Conservation (phyloP, 2,888 invertebrate genomes). For the Drosophila recens region DNA sequence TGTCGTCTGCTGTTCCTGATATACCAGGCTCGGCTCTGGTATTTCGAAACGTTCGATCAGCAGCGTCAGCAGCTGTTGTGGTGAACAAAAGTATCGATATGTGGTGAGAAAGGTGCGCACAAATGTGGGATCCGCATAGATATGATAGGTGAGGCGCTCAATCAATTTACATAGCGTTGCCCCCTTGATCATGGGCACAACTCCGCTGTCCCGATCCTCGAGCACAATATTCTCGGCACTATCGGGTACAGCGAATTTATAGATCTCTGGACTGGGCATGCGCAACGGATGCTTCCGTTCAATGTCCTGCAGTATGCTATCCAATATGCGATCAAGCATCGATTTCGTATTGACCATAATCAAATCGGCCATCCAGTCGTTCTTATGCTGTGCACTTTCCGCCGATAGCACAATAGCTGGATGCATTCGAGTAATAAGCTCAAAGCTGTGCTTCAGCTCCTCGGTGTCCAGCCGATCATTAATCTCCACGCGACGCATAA, state of each 20-base stretch:
- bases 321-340: slow-evolving; percentile 92
- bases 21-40: slow-evolving; percentile 94
- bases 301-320: slow-evolving; percentile 95
- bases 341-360: slow-evolving; percentile 98
- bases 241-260: slow-evolving; percentile 97
- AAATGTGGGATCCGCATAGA: slow-evolving; percentile 98
- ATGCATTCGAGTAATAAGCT: slow-evolving; percentile 91
- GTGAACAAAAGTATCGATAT: slow-evolving; percentile 92
- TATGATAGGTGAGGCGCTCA: slow-evolving; percentile 98
- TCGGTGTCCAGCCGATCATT: slow-evolving; percentile 96
- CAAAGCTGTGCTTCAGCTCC: slow-evolving; percentile 91
- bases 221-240: slow-evolving; percentile 95
- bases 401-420: slow-evolving; percentile 89
- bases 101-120: slow-evolving; percentile 99
- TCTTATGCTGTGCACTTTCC: slow-evolving; percentile 88
- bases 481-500: slow-evolving; percentile 96
- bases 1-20: slow-evolving; percentile 87
- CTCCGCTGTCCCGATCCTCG: slow-evolving; percentile 93
- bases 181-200: slow-evolving; percentile 96
- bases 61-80: slow-evolving; percentile 93
- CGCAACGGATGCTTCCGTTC: slow-evolving; percentile 96
- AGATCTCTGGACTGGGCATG: slow-evolving; percentile 93
- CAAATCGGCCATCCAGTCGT: slow-evolving; percentile 99
- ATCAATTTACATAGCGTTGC: slow-evolving; percentile 97
- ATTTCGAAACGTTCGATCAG: slow-evolving; percentile 96